A percentile compares a stretch with the other conserved stretches of the same genome.
These are phyloP conservation scores for Perizoma affinitatum DNA, from an alignment of 2,888 invertebrate species.

Conservation along the genomic window DNA sequence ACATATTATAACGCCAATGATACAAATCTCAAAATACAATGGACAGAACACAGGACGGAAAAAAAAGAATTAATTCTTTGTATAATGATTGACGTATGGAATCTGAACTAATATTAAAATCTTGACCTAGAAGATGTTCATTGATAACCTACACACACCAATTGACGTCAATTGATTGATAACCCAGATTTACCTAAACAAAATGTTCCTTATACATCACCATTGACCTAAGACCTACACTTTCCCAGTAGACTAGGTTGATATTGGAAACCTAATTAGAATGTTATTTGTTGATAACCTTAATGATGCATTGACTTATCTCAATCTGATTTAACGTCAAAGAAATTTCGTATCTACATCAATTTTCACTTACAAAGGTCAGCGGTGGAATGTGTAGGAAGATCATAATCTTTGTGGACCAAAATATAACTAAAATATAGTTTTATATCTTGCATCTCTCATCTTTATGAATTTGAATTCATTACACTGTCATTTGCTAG, in stretches of 20 bases:
- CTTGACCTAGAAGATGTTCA: conserved; percentile 43
- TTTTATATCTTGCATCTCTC: conserved; percentile 9
- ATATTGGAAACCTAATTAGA: conserved; percentile 28
- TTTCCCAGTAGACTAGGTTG: conserved; percentile 12
- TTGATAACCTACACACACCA: conserved; percentile 65
- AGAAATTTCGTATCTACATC: conserved; percentile 25
- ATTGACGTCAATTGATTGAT: conserved; percentile 80
- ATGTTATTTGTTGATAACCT: conserved; percentile 21
- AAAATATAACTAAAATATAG: too few relatives aligned
- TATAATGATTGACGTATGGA: conserved; percentile 20
- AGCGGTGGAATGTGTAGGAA: conserved; percentile 12
- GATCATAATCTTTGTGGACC: conserved; percentile 3
- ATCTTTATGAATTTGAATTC: too few relatives aligned
- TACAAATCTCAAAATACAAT: too few relatives aligned
- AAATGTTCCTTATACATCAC: conserved; percentile 58
- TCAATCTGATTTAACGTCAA: conserved; percentile 23
- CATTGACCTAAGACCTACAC: conserved; percentile 46
- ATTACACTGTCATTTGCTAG: too few relatives aligned
- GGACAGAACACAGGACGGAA: neutral
- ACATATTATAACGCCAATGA: too few relatives aligned
- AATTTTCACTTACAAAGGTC: conserved; percentile 16
- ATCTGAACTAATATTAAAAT: conserved; percentile 18
- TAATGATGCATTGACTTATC: conserved; percentile 4
- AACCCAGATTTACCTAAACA: conserved; percentile 61
- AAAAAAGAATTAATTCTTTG: conserved; percentile 10